A percentile compares a stretch with the other conserved stretches of the same genome.
Evolutionary conservation across 2,113 vertebrate species (phyloP).

Genomic region (Hoplias malabaricus): DNA sequence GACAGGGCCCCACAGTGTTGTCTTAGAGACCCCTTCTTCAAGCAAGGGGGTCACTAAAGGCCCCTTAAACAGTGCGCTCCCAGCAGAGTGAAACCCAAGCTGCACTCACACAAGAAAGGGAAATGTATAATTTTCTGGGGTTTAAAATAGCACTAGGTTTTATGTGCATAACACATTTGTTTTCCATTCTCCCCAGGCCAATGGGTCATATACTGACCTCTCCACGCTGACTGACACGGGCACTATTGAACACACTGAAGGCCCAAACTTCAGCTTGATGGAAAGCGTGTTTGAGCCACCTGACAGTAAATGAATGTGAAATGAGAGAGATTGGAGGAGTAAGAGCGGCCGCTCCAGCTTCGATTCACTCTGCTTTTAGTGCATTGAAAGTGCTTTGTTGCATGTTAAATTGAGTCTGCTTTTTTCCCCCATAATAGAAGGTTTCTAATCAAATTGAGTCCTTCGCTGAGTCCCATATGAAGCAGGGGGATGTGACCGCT

Average conservation of each 20-base stretch:
- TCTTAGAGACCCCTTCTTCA: background rate
- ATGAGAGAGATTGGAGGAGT: conserved; percentile 9
- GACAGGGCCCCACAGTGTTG: conserved; percentile 11
- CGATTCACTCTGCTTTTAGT: conserved; percentile 58
- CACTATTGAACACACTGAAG: background rate
- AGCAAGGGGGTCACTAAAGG: background rate
- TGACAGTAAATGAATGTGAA: conserved; percentile 19
- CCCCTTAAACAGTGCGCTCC: background rate
- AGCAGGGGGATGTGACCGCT: background rate
- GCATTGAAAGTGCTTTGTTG: conserved; percentile 40
- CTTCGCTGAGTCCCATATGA: background rate
- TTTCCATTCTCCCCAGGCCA: conserved; percentile 1
- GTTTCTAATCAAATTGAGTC: conserved; percentile 32
- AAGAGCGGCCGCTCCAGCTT: conserved; percentile 31
- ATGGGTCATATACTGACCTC: background rate
- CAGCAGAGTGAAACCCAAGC: conserved; percentile 18
- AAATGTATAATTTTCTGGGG: conserved; percentile 35
- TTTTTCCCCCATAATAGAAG: conserved; percentile 4
- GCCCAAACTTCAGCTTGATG: background rate
- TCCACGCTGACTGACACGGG: background rate
- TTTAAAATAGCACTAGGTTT: conserved; percentile 29
- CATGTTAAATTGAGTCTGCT: conserved; percentile 8
- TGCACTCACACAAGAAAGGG: conserved; percentile 20
- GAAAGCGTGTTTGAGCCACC: conserved; percentile 2
- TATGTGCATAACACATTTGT: conserved; percentile 9